These are phyloP conservation scores for Conops quadrifasciatus DNA, from an alignment of 2,888 invertebrate genomes.

Conservation along the genomic window DNA sequence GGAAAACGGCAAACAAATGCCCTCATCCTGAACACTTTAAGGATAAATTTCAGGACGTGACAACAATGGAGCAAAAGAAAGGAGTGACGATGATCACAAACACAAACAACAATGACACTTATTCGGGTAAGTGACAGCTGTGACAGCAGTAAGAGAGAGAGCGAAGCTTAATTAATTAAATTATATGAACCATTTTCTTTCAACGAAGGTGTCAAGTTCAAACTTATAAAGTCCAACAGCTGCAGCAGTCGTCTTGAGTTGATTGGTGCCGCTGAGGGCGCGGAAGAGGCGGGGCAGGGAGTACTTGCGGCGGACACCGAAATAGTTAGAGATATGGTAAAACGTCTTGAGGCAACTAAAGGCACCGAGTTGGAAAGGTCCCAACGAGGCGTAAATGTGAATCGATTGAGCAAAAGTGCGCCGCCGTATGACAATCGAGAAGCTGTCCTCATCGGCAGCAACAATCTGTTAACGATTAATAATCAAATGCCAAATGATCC, in stretches of 20 bases:
- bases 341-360: constrained; percentile 59
- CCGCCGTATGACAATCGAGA: background rate
- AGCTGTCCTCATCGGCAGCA: background rate
- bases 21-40: constrained; percentile 40
- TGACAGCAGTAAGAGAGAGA: background rate
- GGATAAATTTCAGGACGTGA: constrained; percentile 27
- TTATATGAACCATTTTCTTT: constrained; percentile 18
- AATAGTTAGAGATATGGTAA: constrained; percentile 63
- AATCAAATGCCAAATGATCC: constrained; percentile 55
- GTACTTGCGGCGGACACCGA: constrained; percentile 53
- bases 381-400: constrained; percentile 9
- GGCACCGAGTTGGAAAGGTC: constrained; percentile 12
- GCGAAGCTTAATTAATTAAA: background rate
- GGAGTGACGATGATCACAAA: constrained; percentile 10
- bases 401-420: constrained; percentile 38
- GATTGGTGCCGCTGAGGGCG: constrained; percentile 69
- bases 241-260: constrained; percentile 84
- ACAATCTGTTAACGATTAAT: constrained; percentile 62
- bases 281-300: constrained; percentile 18
- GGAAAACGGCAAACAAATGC: constrained; percentile 50
- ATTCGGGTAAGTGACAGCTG: constrained; percentile 47
- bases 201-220: constrained; percentile 75
- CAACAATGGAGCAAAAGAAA: constrained; percentile 17
- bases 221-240: constrained; percentile 85
- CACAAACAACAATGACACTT: constrained; percentile 43